A percentile compares a stretch with the other conserved stretches of the same genome.
Evolutionary conservation across 2,888 invertebrate genomes (phyloP).

Genomic region (Acleris emargana): DNA sequence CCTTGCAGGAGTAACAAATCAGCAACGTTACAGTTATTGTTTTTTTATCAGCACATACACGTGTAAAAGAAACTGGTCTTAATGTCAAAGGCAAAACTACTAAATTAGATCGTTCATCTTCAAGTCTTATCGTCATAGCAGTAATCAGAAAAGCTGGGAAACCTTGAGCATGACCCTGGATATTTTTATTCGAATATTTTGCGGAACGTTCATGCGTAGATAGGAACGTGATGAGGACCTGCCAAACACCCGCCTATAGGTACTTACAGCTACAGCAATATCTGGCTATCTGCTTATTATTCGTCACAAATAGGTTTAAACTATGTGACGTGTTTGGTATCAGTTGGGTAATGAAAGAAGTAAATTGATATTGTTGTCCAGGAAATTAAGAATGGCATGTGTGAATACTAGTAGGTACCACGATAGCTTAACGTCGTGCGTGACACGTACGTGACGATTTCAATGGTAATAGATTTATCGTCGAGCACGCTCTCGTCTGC

Average conservation of each 20-base stretch:
- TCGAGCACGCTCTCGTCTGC: conserved; percentile 25
- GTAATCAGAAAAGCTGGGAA: conserved; percentile 79
- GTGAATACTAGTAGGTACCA: conserved; percentile 15
- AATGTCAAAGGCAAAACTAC: conserved; percentile 51
- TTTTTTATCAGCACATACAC: conserved; percentile 53
- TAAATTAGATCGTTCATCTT: conserved; percentile 52
- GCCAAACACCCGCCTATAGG: conserved; percentile 51
- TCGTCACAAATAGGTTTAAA: conserved; percentile 17
- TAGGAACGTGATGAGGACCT: conserved; percentile 61
- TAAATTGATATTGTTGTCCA: conserved; percentile 20
- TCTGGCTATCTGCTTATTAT: conserved; percentile 32
- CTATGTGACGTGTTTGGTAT: conserved; percentile 27
- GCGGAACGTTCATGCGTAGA: conserved; percentile 68
- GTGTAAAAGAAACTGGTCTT: conserved; percentile 51
- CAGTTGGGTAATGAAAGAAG: conserved; percentile 16
- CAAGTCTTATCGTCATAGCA: conserved; percentile 68
- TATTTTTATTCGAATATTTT: conserved; percentile 81
- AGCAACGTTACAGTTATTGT: conserved; percentile 74
- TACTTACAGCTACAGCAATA: conserved; percentile 11
- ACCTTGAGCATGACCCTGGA: conserved; percentile 82
- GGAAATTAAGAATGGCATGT: conserved; percentile 26
- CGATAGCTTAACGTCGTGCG: conserved; percentile 22
- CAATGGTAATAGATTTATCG: conserved; percentile 23
- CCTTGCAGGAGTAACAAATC: conserved; percentile 73
- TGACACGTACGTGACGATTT: conserved; percentile 31